Evolutionary conservation across 2,113 vertebrate genomes (phyloP).

Genomic region (Gadus chalcogrammus): DNA sequence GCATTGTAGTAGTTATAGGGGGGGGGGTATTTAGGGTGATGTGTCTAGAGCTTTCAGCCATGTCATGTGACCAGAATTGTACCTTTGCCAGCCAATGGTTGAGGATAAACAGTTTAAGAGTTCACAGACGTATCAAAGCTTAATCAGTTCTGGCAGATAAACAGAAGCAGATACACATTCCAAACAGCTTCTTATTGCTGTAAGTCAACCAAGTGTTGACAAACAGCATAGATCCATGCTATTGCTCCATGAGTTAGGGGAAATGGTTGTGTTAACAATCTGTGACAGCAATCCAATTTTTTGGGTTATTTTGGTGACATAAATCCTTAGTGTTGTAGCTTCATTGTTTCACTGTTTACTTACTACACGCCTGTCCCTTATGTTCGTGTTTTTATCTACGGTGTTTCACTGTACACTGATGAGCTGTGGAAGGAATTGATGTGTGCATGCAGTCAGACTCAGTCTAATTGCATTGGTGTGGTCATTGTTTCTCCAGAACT

Average conservation of each 20-base stretch:
- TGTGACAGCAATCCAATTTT: too few relatives aligned
- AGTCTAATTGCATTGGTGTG: constrained; percentile 64
- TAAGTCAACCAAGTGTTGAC: background rate
- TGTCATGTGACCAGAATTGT: constrained; percentile 32
- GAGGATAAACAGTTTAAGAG: constrained; percentile 29
- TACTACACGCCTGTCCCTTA: constrained; percentile 4
- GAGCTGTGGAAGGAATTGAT: constrained; percentile 47
- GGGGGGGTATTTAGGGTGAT: constrained; percentile 40
- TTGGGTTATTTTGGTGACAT: background rate
- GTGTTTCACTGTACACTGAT: constrained; percentile 22
- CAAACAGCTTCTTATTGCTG: constrained; percentile 3
- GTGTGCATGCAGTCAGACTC: constrained; percentile 69
- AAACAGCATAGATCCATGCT: too few relatives aligned
- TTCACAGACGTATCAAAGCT: constrained; percentile 11
- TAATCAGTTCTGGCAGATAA: constrained; percentile 11
- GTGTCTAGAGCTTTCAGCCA: constrained; percentile 46
- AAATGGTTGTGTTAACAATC: too few relatives aligned
- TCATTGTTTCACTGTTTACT: background rate
- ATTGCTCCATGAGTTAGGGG: too few relatives aligned
- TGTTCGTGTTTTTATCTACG: constrained; percentile 5
- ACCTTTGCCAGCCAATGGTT: constrained; percentile 23
- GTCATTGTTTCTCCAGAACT: constrained; percentile 34
- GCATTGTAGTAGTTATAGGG: background rate
- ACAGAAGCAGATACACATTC: background rate
- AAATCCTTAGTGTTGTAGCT: background rate